Percentiles rank a stretch among this genome's conserved stretches.
phyloP scores from a whole-genome alignment of 2,797 vertebrate genomes.

The Numenius phaeopus region DNA sequence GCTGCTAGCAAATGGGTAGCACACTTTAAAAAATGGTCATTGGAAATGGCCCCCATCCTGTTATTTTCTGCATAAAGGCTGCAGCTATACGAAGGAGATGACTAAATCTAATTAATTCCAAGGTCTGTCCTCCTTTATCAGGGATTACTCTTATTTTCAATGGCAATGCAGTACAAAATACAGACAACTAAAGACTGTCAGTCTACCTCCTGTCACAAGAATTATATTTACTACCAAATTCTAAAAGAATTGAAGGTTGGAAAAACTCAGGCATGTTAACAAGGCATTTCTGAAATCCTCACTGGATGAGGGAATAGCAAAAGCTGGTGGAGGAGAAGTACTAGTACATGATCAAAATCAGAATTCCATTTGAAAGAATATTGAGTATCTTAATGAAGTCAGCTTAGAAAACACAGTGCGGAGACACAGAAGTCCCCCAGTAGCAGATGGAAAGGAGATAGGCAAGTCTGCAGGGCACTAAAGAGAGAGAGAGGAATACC shows the following conservation, averaged over 20 bases:
- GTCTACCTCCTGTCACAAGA: not conserved
- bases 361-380: not conserved
- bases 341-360: not conserved
- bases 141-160: not conserved
- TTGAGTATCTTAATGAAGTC: not conserved
- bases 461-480: not conserved
- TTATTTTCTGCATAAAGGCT: not conserved
- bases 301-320: not conserved
- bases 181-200: not conserved
- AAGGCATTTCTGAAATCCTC: not conserved
- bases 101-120: not conserved
- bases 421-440: not conserved
- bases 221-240: not conserved
- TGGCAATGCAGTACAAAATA: not conserved
- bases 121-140: not conserved
- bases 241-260: not conserved
- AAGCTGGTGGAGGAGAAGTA: not conserved
- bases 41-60: not conserved
- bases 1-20: not conserved
- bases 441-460: not conserved
- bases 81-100: not conserved
- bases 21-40: not conserved
- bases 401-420: not conserved
- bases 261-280: not conserved
- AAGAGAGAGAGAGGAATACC: not conserved